Evolutionary conservation across 64 coral and sea anemone species (phyloP), one percentile per base, ranked within the genome.

Genomic region (Stichodactyla helianthus): DNA sequence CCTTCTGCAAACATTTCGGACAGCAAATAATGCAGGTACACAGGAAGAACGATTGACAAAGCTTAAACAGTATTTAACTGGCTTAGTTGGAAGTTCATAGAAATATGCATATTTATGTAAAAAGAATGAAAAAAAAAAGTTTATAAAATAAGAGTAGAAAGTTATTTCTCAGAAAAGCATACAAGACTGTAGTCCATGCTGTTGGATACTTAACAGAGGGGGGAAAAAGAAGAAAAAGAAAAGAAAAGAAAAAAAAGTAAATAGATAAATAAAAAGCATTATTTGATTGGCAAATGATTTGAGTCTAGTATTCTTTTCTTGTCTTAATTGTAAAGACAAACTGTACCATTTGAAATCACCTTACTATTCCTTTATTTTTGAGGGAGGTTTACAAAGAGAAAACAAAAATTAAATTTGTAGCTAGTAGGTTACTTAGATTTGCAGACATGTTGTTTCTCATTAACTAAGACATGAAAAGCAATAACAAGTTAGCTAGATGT

Each of bases 41-140:
- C 59, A 15, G 59, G 86, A 84, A 63, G 91, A 96, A 63, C 85
- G 88, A 26, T 79, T 83, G 71, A 89, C 88, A 58, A 96, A 96
- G 79, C 93, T 96, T 80, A 96, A 96, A 87, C 94, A 96, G 80
- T 96, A 96, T 84, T 79, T 96, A n/a, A 92, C 85, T 77, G 94
- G 90, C 59, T 80, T 96, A 77, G 86, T 96, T 79, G 88, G 84
- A 77, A 93, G 71, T 87, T 83, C 83, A 26, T 93, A 93, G 82
- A 52, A 87, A 84, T 59, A 82, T 62, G 18, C 59, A 88, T 76
- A 58, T 53, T 77, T 85, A 90, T 90, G 77, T 86, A 82, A 16
- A 78, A 82, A 82, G 52, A 62, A 62, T 65, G 25, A 58, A 56
- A 86, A 35, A 71, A 63, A 74, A 31, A 74, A 31, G 27, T 1